Conservation (phyloP, 2,797 vertebrate genomes). For the Micropoecilia bifurca region DNA sequence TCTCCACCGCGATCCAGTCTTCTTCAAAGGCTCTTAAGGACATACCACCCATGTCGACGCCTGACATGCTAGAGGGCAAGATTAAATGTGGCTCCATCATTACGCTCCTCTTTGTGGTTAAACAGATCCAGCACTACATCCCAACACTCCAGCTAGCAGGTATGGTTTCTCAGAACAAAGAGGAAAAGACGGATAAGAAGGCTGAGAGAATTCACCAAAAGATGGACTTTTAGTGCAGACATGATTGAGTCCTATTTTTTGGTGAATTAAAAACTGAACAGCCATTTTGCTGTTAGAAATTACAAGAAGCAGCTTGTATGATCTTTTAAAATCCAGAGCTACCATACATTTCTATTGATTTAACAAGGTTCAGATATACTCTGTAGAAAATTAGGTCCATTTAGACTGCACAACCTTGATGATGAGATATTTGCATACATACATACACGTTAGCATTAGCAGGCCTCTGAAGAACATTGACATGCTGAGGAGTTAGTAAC, state of each 20-base stretch:
- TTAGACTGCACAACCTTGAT: neutral
- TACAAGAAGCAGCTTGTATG: neutral
- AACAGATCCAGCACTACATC: constrained; percentile 65
- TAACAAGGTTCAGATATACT: neutral
- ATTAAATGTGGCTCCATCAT: constrained; percentile 81
- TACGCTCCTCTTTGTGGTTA: constrained; percentile 72
- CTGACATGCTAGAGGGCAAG: constrained; percentile 78
- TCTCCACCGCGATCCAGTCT: constrained; percentile 81
- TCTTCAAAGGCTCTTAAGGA: constrained; percentile 85
- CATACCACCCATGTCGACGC: constrained; percentile 81
- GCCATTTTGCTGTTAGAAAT: neutral
- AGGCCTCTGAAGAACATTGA: no score
- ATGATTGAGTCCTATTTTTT: constrained; percentile 15
- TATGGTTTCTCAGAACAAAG: constrained; percentile 48
- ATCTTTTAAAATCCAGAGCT: neutral
- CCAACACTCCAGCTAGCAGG: constrained; percentile 54
- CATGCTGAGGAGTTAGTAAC: no score
- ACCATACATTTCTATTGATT: neutral
- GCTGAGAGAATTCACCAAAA: constrained; percentile 14
- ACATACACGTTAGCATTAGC: no score
- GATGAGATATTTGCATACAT: no score
- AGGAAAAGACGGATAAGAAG: constrained; percentile 43
- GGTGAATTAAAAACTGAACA: neutral
- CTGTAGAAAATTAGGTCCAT: neutral
- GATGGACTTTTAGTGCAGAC: constrained; percentile 29